Evolutionary conservation across 2,113 vertebrate genomes (phyloP).

Genomic region (Gambusia holbrooki): DNA sequence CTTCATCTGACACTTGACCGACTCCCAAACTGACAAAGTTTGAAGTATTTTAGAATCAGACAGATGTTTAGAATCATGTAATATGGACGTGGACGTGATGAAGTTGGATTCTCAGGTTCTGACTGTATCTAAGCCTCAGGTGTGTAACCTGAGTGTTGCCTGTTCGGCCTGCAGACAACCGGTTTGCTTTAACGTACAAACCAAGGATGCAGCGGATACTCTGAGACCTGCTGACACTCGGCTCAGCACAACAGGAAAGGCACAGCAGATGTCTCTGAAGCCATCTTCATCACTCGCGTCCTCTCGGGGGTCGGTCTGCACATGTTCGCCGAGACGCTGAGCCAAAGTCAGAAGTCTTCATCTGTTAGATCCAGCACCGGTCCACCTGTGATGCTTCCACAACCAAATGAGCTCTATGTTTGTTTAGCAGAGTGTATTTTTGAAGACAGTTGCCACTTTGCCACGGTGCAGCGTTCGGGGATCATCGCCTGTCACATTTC

Average conservation of each 20-base stretch:
- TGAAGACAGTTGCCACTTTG: neutral
- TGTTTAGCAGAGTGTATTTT: neutral
- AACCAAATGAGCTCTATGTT: neutral
- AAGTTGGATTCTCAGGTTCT: too few species aligned
- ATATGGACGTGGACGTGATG: neutral
- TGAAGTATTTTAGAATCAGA: too few species aligned
- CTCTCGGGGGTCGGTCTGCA: neutral
- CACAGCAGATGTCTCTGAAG: neutral
- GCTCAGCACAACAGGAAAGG: too few species aligned
- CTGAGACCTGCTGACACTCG: neutral
- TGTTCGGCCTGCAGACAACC: neutral
- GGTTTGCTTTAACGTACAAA: neutral
- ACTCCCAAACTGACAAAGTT: too few species aligned
- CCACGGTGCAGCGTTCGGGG: constrained; percentile 5
- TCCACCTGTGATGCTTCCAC: neutral
- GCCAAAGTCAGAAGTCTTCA: neutral
- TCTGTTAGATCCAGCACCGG: neutral
- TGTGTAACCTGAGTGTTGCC: too few species aligned
- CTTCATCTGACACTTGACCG: too few species aligned
- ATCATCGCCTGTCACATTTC: neutral
- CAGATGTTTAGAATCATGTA: neutral
- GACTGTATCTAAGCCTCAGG: too few species aligned
- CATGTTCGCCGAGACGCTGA: neutral
- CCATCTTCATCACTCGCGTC: neutral
- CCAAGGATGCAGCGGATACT: neutral